phyloP scores from a whole-genome alignment of 2,113 vertebrate species.

The Heptranchias perlo region DNA sequence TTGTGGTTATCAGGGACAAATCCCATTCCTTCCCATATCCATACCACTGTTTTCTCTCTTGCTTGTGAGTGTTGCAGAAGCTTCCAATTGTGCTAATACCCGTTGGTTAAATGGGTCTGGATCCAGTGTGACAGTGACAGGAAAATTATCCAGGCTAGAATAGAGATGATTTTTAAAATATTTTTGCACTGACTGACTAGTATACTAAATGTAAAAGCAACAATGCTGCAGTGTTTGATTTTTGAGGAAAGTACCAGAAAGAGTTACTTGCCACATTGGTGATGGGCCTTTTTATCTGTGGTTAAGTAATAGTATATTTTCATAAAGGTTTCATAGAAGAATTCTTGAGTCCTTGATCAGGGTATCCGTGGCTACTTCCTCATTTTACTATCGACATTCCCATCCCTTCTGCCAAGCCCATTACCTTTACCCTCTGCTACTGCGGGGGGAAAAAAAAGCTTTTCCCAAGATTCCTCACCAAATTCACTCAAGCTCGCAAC shows the following conservation, averaged over 20 bases:
- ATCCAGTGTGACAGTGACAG: neutral
- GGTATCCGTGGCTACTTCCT: neutral
- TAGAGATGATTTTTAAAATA: neutral
- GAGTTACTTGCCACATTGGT: neutral
- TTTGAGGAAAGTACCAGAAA: neutral
- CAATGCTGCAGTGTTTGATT: neutral
- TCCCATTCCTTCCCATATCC: neutral
- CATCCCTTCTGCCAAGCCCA: neutral
- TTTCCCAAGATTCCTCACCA: neutral
- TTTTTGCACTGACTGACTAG: neutral
- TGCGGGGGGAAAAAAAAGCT: neutral
- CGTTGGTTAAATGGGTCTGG: neutral
- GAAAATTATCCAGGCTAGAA: neutral
- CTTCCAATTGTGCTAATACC: neutral
- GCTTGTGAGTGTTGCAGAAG: neutral
- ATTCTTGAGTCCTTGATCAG: neutral
- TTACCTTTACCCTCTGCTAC: neutral
- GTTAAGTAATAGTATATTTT: neutral
- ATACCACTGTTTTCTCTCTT: neutral
- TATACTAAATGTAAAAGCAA: neutral
- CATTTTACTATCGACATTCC: neutral
- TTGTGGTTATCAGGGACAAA: neutral
- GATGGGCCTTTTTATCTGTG: neutral
- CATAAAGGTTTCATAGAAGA: neutral
- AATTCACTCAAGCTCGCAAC: neutral